phyloP scores from a whole-genome alignment of 2,797 vertebrate genomes.

The Chaunax sp. region DNA sequence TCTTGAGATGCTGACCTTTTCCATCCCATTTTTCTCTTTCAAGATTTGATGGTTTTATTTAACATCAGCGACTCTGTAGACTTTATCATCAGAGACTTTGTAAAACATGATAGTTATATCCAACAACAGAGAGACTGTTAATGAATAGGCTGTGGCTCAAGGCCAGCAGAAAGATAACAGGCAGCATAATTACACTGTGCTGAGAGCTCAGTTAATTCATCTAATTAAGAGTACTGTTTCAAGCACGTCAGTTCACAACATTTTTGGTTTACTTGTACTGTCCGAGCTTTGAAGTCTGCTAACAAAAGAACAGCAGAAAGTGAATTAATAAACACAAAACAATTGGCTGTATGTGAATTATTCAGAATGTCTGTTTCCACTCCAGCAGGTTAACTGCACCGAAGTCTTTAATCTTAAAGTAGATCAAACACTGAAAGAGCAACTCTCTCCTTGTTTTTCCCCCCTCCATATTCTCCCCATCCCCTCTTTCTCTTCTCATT shows the following conservation, averaged over 20 bases:
- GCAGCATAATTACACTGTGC: slow-evolving; percentile 27
- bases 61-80: neutral
- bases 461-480: slow-evolving; percentile 13
- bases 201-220: slow-evolving; percentile 43
- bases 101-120: slow-evolving; percentile 19
- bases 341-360: slow-evolving; percentile 59
- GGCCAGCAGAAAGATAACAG: slow-evolving; percentile 34
- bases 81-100: slow-evolving; percentile 7
- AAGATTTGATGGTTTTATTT: slow-evolving; percentile 19
- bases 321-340: slow-evolving; percentile 57
- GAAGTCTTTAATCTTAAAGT: slow-evolving; percentile 56
- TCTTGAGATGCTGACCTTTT: neutral
- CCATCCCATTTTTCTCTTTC: slow-evolving; percentile 10
- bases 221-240: slow-evolving; percentile 42
- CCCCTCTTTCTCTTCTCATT: slow-evolving; percentile 20
- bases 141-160: slow-evolving; percentile 30
- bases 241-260: slow-evolving; percentile 16
- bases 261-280: slow-evolving; percentile 21
- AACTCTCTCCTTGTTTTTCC: slow-evolving; percentile 23
- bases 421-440: slow-evolving; percentile 21
- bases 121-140: slow-evolving; percentile 16
- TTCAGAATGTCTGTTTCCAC: slow-evolving; percentile 57
- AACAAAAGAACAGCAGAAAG: slow-evolving; percentile 58
- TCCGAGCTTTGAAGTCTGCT: slow-evolving; percentile 52
- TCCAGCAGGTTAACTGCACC: slow-evolving; percentile 52